Evolutionary conservation across 2,888 invertebrate genomes (phyloP).

Genomic region (Acanthosepion lycidas): DNA sequence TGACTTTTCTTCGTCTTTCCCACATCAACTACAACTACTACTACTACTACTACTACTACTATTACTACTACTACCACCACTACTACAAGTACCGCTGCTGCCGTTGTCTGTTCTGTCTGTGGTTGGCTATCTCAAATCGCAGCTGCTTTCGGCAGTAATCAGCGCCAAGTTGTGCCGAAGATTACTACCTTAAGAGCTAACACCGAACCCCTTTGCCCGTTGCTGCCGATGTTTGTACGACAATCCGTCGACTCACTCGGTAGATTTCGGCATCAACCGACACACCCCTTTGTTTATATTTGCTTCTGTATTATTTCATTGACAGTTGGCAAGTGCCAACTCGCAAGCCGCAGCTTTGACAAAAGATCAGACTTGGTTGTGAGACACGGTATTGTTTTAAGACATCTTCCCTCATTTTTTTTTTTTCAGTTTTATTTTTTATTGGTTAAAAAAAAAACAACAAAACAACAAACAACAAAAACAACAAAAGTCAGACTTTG

Average conservation of each 20-base stretch:
- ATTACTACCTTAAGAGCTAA: neutral
- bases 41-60: neutral
- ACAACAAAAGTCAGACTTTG: too few species aligned
- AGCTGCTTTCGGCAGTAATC: constrained; percentile 6
- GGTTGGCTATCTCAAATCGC: constrained; percentile 33
- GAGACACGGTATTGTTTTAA: neutral
- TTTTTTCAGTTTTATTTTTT: neutral
- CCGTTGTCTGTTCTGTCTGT: neutral
- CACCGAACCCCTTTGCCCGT: neutral
- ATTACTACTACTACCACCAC: neutral
- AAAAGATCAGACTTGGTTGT: neutral
- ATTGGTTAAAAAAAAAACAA: too few species aligned
- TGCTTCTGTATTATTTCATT: neutral
- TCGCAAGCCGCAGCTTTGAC: neutral
- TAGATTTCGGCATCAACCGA: neutral
- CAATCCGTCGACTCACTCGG: neutral
- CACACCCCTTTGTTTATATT: constrained; percentile 16
- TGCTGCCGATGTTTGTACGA: neutral
- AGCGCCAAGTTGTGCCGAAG: neutral
- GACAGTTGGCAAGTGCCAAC: neutral
- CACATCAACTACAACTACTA: too few species aligned
- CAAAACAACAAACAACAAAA: too few species aligned
- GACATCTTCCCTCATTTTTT: neutral
- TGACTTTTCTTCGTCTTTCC: too few species aligned
- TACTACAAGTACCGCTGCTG: neutral